A percentile compares a stretch with the other conserved stretches of the same genome.
These are phyloP conservation scores for Sceloporus undulatus DNA, from an alignment of 2,113 vertebrate genomes.

Conservation along the genomic window DNA sequence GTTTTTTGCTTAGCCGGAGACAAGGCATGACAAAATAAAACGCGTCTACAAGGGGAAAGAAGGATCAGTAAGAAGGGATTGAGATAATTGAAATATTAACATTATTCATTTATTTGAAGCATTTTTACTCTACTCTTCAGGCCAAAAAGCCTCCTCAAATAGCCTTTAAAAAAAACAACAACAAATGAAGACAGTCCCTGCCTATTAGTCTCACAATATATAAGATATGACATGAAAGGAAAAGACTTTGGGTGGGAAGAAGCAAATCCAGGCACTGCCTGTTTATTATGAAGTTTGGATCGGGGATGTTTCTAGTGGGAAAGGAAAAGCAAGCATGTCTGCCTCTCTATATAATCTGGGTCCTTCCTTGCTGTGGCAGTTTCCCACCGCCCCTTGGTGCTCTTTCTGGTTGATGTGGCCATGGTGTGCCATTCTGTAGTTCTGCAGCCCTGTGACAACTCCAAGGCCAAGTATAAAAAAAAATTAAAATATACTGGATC, in stretches of 20 bases:
- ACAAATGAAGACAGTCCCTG: not conserved
- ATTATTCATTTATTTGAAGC: not conserved
- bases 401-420: not conserved
- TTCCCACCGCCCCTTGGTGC: not conserved
- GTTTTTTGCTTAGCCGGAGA: not conserved
- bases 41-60: not conserved
- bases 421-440: not conserved
- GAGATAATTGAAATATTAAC: not conserved
- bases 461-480: not conserved
- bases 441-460: not conserved
- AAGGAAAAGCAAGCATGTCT: not conserved
- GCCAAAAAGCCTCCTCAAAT: not conserved
- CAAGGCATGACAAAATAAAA: not conserved
- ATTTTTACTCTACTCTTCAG: not conserved
- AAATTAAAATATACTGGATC: not conserved
- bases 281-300: not conserved
- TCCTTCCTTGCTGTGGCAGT: not conserved
- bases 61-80: not conserved
- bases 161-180: not conserved
- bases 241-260: not conserved
- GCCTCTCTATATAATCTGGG: not conserved
- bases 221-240: not conserved
- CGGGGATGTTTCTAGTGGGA: not conserved
- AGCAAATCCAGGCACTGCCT: not conserved
- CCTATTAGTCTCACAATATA: not conserved